phyloP scores from a whole-genome alignment of 2,888 invertebrate species.

The Agrochola lota region DNA sequence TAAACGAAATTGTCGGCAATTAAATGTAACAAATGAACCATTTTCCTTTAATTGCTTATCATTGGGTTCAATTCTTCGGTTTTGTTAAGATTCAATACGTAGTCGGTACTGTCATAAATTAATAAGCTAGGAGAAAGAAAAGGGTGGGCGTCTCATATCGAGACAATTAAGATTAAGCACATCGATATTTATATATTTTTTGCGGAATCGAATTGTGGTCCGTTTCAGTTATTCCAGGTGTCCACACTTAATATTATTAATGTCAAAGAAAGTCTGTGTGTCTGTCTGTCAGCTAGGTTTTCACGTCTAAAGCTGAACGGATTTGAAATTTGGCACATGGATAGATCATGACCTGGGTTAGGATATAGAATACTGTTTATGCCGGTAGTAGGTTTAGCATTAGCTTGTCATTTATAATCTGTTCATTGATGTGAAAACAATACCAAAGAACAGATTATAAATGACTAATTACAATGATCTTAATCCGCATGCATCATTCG shows the following conservation, averaged over 20 bases:
- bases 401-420: background rate
- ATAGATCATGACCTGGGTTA: background rate
- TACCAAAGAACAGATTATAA: too few relatives aligned
- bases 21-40: constrained; percentile 60
- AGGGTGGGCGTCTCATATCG: too few relatives aligned
- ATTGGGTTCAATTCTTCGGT: constrained; percentile 16
- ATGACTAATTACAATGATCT: background rate
- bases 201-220: background rate
- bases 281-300: background rate
- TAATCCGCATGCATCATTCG: background rate
- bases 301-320: background rate
- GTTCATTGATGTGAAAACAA: background rate
- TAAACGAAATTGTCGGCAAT: constrained; percentile 49
- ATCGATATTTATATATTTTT: too few relatives aligned
- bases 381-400: background rate
- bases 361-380: background rate
- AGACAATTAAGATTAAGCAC: background rate
- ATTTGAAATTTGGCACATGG: background rate
- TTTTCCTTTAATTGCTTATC: constrained; percentile 53
- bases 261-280: background rate
- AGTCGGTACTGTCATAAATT: background rate
- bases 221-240: too few relatives aligned
- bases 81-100: constrained; percentile 25
- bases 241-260: background rate
- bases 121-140: background rate